These are phyloP conservation scores for Tineola bisselliella DNA, from an alignment of 2,888 invertebrate genomes.

Conservation along the genomic window DNA sequence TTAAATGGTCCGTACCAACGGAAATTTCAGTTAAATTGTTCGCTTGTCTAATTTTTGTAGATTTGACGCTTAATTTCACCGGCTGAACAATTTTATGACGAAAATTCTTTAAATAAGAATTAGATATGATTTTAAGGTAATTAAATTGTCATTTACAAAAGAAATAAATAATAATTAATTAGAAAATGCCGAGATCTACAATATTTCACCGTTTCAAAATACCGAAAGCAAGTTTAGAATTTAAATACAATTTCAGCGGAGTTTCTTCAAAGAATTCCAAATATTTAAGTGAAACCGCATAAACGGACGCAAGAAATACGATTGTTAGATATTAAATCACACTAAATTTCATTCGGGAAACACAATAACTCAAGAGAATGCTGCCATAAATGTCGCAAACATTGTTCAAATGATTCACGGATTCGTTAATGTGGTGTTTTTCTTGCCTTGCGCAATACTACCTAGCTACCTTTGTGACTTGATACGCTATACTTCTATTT, in stretches of 20 bases:
- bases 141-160: too few species aligned
- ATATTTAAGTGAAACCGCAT: conserved; percentile 5
- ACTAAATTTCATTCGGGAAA: conserved; percentile 51
- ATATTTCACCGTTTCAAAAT: neutral
- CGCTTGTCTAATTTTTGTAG: conserved; percentile 57
- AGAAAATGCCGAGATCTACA: neutral
- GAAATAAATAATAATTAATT: too few species aligned
- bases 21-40: conserved; percentile 52
- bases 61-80: conserved; percentile 49
- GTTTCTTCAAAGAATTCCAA: conserved; percentile 5
- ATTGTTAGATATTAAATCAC: conserved; percentile 50
- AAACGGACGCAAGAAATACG: conserved; percentile 33
- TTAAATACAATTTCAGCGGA: neutral
- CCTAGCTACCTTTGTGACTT: neutral
- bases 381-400: conserved; percentile 59
- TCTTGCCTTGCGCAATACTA: conserved; percentile 19
- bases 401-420: conserved; percentile 59
- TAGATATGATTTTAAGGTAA: neutral
- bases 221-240: neutral
- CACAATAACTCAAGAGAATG: conserved; percentile 55
- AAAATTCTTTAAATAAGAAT: neutral
- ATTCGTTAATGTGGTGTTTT: conserved; percentile 46
- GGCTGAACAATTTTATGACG: conserved; percentile 26
- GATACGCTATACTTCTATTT: neutral
- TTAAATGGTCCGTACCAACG: conserved; percentile 52